Conservation (phyloP, 2,888 invertebrate species). For the Celastrina argiolus region DNA sequence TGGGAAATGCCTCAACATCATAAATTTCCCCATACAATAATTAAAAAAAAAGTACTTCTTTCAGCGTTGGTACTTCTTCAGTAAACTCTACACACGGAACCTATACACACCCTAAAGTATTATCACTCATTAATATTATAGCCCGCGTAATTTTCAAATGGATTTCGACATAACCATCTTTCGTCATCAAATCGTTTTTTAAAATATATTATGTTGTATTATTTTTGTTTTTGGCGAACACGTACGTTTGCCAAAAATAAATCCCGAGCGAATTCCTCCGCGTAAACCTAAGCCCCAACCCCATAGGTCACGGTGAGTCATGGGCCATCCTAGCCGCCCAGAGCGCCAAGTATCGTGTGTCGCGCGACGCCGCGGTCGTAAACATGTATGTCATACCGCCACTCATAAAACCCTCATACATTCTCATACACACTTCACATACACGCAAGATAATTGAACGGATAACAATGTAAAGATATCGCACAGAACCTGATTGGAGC, state of each 20-base stretch:
- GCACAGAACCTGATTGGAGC: background rate
- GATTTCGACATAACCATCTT: too few species aligned
- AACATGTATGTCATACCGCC: conserved; percentile 70
- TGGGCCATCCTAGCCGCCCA: conserved; percentile 54
- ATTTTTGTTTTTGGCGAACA: too few species aligned
- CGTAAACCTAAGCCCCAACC: conserved; percentile 56
- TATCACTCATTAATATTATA: too few species aligned
- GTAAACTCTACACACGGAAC: too few species aligned
- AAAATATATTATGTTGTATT: too few species aligned
- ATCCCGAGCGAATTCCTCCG: conserved; percentile 50
- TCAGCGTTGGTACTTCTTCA: too few species aligned
- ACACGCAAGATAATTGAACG: conserved; percentile 16
- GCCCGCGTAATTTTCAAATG: too few species aligned
- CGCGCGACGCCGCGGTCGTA: conserved; percentile 58
- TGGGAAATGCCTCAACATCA: too few species aligned
- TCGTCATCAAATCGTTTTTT: too few species aligned
- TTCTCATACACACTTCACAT: conserved; percentile 7
- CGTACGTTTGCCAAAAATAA: conserved; percentile 16
- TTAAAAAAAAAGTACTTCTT: too few species aligned
- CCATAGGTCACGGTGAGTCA: conserved; percentile 61
- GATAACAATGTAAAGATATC: conserved; percentile 18
- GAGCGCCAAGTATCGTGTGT: conserved; percentile 72
- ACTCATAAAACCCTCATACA: conserved; percentile 61
- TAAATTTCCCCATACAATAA: too few species aligned
- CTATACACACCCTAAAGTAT: too few species aligned